These are phyloP conservation scores for Anas georgica DNA, from an alignment of 2,797 vertebrate species.

Conservation along the genomic window DNA sequence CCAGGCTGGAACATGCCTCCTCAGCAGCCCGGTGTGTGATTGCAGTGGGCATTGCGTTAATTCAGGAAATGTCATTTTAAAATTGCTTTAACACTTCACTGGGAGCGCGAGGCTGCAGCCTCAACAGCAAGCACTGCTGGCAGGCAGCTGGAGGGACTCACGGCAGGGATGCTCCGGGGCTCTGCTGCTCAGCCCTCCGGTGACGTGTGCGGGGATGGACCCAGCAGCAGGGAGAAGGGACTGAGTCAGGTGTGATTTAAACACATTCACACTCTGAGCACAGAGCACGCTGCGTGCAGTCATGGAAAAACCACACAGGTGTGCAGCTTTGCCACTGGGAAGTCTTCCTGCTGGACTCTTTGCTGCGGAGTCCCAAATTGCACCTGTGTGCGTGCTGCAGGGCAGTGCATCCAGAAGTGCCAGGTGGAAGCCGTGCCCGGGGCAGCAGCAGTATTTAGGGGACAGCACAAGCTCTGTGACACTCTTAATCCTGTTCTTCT, in stretches of 20 bases:
- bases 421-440: neutral
- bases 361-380: accelerated
- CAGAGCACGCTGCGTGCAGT: neutral
- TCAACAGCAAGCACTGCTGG: neutral
- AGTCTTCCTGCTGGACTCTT: neutral
- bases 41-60: slow-evolving; percentile 62
- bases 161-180: neutral
- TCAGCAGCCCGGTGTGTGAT: slow-evolving; percentile 51
- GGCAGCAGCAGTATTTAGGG: accelerated
- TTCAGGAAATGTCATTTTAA: slow-evolving; percentile 60
- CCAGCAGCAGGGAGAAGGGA: neutral
- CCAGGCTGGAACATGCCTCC: slow-evolving; percentile 56
- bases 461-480: neutral
- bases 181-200: neutral
- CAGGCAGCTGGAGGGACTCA: neutral
- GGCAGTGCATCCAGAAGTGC: neutral
- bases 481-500: accelerated
- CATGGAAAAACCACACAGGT: neutral
- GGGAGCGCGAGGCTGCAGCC: slow-evolving; percentile 41
- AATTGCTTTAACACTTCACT: slow-evolving; percentile 71
- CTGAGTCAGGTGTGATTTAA: neutral
- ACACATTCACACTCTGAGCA: neutral
- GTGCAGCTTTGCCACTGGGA: neutral
- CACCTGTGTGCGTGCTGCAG: neutral
- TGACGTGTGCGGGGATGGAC: neutral